These are phyloP conservation scores for Drosophila acutilabella DNA, from an alignment of 2,888 invertebrate genomes.

Conservation along the genomic window DNA sequence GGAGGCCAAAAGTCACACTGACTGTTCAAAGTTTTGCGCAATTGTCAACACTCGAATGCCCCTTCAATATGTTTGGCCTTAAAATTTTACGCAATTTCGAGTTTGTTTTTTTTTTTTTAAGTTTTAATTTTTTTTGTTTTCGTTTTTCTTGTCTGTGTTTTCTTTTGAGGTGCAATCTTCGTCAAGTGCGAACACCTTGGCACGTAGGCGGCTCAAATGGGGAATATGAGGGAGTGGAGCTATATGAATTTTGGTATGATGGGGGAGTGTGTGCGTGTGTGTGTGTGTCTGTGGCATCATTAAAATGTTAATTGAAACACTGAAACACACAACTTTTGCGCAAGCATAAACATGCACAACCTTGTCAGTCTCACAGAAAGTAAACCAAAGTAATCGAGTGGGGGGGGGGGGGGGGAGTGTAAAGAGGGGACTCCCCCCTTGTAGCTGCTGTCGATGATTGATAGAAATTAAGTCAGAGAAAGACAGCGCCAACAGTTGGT, in stretches of 20 bases:
- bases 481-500: not conserved
- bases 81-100: slow-evolving; percentile 61
- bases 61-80: slow-evolving; percentile 47
- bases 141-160: too few relatives aligned
- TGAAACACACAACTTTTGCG: slow-evolving; percentile 36
- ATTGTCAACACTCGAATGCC: slow-evolving; percentile 40
- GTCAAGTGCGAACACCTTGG: slow-evolving; percentile 58
- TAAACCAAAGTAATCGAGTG: slow-evolving; percentile 3
- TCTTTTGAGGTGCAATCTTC: slow-evolving; percentile 56
- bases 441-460: slow-evolving; percentile 20
- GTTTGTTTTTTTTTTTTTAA: slow-evolving; percentile 7
- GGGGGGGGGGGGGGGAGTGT: too few relatives aligned
- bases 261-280: slow-evolving; percentile 15
- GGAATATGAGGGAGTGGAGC: slow-evolving; percentile 24
- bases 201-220: slow-evolving; percentile 55
- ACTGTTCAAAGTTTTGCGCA: slow-evolving; percentile 34
- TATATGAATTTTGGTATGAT: slow-evolving; percentile 11
- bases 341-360: slow-evolving; percentile 36
- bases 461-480: slow-evolving; percentile 20
- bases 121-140: slow-evolving; percentile 13
- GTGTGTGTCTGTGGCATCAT: not conserved
- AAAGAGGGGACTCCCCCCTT: not conserved
- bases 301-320: slow-evolving; percentile 51
- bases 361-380: slow-evolving; percentile 38
- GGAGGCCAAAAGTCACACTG: slow-evolving; percentile 36